Percentiles rank a stretch among this genome's conserved stretches.
Conservation (phyloP, 2,888 invertebrate species). For the Drosophila suboccidentalis region DNA sequence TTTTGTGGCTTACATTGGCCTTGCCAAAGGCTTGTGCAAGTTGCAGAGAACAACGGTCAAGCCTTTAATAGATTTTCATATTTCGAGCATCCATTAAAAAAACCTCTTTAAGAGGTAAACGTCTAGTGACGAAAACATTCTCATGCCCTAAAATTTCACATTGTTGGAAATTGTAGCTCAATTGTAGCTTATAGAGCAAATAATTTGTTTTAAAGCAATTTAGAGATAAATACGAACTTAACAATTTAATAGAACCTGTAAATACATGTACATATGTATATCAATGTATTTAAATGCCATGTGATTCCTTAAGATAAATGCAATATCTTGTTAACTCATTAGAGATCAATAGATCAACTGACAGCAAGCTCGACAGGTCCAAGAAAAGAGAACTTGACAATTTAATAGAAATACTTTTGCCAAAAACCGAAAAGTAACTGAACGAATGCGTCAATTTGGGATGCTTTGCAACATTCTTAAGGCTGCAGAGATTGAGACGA, state of each 20-base stretch:
- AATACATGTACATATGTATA: too few species aligned
- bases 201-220: too few species aligned
- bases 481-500: slow-evolving; percentile 18
- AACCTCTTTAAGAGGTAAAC: too few species aligned
- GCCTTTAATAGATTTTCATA: slow-evolving; percentile 6
- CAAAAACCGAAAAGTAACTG: not conserved
- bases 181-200: too few species aligned
- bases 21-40: slow-evolving; percentile 19
- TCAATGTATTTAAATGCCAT: too few species aligned
- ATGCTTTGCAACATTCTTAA: not conserved
- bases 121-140: too few species aligned
- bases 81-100: too few species aligned
- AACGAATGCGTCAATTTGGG: not conserved
- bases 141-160: too few species aligned
- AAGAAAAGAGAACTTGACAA: not conserved
- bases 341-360: not conserved
- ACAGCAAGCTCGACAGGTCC: not conserved
- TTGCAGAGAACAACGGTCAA: slow-evolving; percentile 1
- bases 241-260: too few species aligned
- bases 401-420: not conserved
- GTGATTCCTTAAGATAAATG: not conserved
- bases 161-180: too few species aligned
- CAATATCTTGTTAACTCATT: too few species aligned
- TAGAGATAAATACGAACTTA: too few species aligned
- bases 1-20: slow-evolving; percentile 19